Conservation (phyloP, 2,888 invertebrate species). For the Harmothoe impar region DNA sequence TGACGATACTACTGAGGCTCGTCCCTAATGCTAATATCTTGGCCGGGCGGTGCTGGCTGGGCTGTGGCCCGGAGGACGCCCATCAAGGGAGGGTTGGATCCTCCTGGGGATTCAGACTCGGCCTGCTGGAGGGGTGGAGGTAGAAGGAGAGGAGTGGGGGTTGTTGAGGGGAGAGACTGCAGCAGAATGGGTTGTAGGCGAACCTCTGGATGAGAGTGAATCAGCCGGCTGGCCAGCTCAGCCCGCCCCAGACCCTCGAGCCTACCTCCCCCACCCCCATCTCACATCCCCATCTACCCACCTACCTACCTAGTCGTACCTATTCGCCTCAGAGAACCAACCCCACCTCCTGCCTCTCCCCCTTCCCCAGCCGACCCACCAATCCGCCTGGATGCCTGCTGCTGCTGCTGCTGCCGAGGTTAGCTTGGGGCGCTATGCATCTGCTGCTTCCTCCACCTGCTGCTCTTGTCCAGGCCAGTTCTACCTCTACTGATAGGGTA, state of each 20-base stretch:
- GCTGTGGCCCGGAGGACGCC: conserved; percentile 44
- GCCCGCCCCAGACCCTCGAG: conserved; percentile 38
- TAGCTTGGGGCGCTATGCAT: background rate
- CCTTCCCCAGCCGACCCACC: background rate
- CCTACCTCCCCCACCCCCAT: background rate
- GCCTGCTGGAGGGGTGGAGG: conserved; percentile 42
- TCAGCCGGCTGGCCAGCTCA: conserved; percentile 38
- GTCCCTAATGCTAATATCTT: conserved; percentile 61
- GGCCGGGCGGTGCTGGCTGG: background rate
- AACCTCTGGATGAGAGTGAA: conserved; percentile 42
- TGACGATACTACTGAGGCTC: conserved; percentile 48
- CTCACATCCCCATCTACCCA: background rate
- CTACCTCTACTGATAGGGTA: background rate
- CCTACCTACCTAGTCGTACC: background rate
- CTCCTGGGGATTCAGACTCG: conserved; percentile 45
- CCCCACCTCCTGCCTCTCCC: background rate
- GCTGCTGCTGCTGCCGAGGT: background rate
- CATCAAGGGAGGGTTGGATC: conserved; percentile 55
- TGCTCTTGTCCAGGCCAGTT: background rate
- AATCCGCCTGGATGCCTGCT: background rate
- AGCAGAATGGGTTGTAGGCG: conserved; percentile 58
- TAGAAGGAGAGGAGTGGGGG: conserved; percentile 27
- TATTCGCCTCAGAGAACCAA: background rate
- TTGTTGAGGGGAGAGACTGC: background rate
- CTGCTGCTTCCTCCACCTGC: conserved; percentile 42